These are phyloP conservation scores for Agonopterix heracliana DNA, from an alignment of 2,888 invertebrate genomes.

Conservation along the genomic window DNA sequence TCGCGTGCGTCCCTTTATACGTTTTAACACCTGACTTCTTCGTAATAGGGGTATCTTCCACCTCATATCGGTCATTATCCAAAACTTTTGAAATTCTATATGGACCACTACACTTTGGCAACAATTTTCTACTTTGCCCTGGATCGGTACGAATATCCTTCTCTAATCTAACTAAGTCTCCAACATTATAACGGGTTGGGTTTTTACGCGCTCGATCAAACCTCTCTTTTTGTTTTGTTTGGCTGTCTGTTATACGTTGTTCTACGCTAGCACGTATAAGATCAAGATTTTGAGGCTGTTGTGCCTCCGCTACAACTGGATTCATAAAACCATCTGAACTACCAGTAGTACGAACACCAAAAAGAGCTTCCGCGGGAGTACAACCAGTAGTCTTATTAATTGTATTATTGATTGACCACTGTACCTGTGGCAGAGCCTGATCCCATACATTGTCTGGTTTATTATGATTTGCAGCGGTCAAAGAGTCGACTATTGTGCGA, in stretches of 20 bases:
- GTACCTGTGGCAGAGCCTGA: not conserved
- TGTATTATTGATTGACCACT: constrained; percentile 13
- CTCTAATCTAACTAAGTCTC: constrained; percentile 16
- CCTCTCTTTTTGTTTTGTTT: constrained; percentile 14
- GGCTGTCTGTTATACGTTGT: not conserved
- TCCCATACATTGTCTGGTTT: constrained; percentile 3
- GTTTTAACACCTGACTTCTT: not conserved
- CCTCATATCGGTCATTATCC: not conserved
- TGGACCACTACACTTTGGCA: not conserved
- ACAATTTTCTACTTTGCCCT: constrained; percentile 4
- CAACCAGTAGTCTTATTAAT: constrained; percentile 7
- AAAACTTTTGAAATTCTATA: too few relatives aligned
- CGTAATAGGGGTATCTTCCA: not conserved
- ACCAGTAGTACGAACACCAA: constrained; percentile 11
- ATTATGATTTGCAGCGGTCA: constrained; percentile 1
- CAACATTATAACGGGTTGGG: constrained; percentile 9
- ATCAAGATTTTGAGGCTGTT: not conserved
- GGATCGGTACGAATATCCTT: constrained; percentile 2
- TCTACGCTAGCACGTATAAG: not conserved
- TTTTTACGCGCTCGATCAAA: constrained; percentile 11
- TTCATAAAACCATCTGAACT: constrained; percentile 11
- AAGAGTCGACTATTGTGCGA: constrained; percentile 3
- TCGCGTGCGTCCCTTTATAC: not conserved
- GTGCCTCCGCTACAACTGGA: constrained; percentile 6
- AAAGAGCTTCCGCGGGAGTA: not conserved